These are phyloP conservation scores for Cyphomyrmex costatus DNA, from an alignment of 1,140 invertebrate genomes.

Conservation along the genomic window DNA sequence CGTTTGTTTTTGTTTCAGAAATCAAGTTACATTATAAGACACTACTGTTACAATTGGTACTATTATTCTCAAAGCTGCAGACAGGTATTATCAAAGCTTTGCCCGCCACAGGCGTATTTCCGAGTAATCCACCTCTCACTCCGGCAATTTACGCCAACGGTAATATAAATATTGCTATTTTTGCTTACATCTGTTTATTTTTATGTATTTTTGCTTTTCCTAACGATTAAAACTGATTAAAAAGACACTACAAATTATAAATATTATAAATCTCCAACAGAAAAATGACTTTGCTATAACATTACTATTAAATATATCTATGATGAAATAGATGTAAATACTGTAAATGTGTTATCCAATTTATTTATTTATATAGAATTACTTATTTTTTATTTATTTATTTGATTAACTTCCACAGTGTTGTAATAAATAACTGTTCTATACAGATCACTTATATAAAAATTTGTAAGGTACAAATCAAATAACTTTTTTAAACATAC, in stretches of 20 bases:
- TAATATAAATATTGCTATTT: conserved; percentile 69
- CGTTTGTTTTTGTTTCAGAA: conserved; percentile 77
- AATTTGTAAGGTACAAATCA: background rate
- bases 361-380: background rate
- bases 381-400: background rate
- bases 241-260: background rate
- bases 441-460: background rate
- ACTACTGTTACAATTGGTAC: conserved; percentile 81
- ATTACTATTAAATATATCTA: background rate
- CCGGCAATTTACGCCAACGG: conserved; percentile 83
- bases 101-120: conserved; percentile 80
- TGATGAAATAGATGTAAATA: background rate
- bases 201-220: background rate
- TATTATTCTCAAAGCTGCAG: conserved; percentile 85
- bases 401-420: background rate
- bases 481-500: background rate
- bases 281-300: background rate
- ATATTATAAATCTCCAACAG: background rate
- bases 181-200: background rate
- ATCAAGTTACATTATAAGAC: conserved; percentile 80
- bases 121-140: conserved; percentile 84
- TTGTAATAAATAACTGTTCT: background rate
- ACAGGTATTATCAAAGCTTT: conserved; percentile 80
- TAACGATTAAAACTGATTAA: background rate
- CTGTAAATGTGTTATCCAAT: background rate